Conservation (phyloP, 2,113 vertebrate genomes). For the Myodes glareolus region DNA sequence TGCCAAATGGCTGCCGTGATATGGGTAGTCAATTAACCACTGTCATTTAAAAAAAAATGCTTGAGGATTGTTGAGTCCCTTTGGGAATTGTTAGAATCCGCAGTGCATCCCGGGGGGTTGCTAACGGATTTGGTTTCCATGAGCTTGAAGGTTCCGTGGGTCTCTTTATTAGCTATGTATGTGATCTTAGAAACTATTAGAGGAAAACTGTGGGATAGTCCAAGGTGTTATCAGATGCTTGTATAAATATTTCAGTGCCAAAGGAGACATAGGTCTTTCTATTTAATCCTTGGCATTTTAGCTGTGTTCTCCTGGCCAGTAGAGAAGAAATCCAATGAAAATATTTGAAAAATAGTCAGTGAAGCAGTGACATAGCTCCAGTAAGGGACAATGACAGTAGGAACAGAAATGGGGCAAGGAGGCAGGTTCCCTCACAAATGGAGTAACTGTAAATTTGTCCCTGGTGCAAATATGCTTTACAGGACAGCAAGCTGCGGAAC, state of each 20-base stretch:
- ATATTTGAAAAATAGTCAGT: background rate
- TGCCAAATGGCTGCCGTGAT: background rate
- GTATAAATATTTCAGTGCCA: slow-evolving; percentile 18
- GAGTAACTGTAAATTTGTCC: background rate
- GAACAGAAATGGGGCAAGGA: background rate
- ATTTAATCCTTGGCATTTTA: background rate
- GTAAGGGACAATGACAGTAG: background rate
- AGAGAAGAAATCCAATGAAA: background rate
- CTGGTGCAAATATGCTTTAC: slow-evolving; percentile 17
- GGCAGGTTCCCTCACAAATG: background rate
- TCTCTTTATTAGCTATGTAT: background rate
- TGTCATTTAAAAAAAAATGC: background rate
- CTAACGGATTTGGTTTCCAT: background rate
- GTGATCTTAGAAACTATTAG: background rate
- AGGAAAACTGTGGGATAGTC: background rate
- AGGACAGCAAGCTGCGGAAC: background rate
- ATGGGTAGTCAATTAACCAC: background rate
- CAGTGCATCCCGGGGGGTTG: background rate
- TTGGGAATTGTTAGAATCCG: background rate
- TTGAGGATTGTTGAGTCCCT: background rate
- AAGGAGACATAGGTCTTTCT: background rate
- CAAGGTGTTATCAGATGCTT: background rate
- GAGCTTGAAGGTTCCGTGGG: background rate
- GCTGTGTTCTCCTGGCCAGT: background rate
- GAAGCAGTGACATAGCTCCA: background rate